These are phyloP conservation scores for Crossocerus cetratus DNA, from an alignment of 2,888 invertebrate species.

Conservation along the genomic window DNA sequence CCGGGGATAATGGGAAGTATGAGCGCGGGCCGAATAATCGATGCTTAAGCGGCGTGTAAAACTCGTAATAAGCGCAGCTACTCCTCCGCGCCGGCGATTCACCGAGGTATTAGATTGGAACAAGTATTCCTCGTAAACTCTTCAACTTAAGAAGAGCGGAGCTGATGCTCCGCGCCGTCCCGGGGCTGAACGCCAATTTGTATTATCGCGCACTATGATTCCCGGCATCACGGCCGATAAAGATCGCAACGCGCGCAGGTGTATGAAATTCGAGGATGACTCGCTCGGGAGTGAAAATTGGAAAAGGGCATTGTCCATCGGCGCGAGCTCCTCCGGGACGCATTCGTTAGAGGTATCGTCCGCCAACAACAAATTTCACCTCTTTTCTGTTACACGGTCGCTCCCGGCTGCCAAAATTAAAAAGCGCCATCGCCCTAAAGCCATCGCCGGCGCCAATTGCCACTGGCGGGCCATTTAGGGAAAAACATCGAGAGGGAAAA, in stretches of 20 bases:
- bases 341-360: constrained; percentile 58
- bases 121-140: not conserved
- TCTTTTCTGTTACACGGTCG: constrained; percentile 46
- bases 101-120: not conserved
- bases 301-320: constrained; percentile 68
- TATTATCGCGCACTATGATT: constrained; percentile 70
- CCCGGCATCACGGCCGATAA: constrained; percentile 58
- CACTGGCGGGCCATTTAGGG: too few relatives aligned
- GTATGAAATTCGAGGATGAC: constrained; percentile 17
- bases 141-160: constrained; percentile 1
- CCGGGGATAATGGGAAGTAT: too few relatives aligned
- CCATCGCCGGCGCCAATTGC: too few relatives aligned
- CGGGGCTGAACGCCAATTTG: too few relatives aligned
- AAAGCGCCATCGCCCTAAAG: constrained; percentile 31
- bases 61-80: too few relatives aligned
- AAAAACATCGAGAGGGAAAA: too few relatives aligned
- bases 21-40: too few relatives aligned
- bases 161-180: constrained; percentile 28
- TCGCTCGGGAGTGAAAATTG: constrained; percentile 63
- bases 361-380: constrained; percentile 50
- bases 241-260: constrained; percentile 44
- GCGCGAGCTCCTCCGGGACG: constrained; percentile 49
- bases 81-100: too few relatives aligned
- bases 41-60: too few relatives aligned
- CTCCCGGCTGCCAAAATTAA: constrained; percentile 52